Evolutionary conservation across 2,797 vertebrate genomes (phyloP), one percentile per base, ranked within the genome.

Genomic region (Peromyscus eremicus): DNA sequence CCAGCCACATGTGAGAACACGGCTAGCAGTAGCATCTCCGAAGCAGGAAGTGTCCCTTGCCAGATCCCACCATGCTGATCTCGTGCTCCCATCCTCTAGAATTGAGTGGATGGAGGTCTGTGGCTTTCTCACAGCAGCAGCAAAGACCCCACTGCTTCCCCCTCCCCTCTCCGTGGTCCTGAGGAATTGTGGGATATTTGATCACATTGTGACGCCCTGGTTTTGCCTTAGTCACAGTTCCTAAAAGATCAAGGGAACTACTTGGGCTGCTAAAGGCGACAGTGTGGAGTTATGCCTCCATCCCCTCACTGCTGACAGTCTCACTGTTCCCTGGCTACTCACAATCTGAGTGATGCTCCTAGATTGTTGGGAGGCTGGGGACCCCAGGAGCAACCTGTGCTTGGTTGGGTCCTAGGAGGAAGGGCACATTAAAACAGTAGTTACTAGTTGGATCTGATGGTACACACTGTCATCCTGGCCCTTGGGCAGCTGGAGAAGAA

Each of bases 61-160:
- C 40, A 55, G 80, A 64, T 23, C 43, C 1, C 17, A 40, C 6
- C 2, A 2, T 0, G 0, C 23, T 34, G 14, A 40, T n/a, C 57
- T 21, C 0, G 0, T 3, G n/a, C 77, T 70, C 68, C 62, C 11
- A 21, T 71, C 49, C 80, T 34, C 85, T 8, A 11, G 27, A n/a
- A 66, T 3, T 80, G 29, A 32, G 52, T 32, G 12, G 8, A 2
- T 34, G 49, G 7, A 23, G 2, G 43, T 40, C 62, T 52, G 32
- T 25, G 2, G 32, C 25, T 13, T 80, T 57, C 46, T 37, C 16
- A 64, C 25, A 66, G 52, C 73, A 5, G 34, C 3, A 2, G 19
- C 6, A 14, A 32, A 90, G 81, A 19, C 16, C 2, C 3, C 11
- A 2, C 2, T 29, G 32, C 29, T 17, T 37, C 2, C 3, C 6